A percentile compares a stretch with the other conserved stretches of the same genome.
Conservation (phyloP, 2,797 vertebrate genomes). For the Arctocebus calabarensis region DNA sequence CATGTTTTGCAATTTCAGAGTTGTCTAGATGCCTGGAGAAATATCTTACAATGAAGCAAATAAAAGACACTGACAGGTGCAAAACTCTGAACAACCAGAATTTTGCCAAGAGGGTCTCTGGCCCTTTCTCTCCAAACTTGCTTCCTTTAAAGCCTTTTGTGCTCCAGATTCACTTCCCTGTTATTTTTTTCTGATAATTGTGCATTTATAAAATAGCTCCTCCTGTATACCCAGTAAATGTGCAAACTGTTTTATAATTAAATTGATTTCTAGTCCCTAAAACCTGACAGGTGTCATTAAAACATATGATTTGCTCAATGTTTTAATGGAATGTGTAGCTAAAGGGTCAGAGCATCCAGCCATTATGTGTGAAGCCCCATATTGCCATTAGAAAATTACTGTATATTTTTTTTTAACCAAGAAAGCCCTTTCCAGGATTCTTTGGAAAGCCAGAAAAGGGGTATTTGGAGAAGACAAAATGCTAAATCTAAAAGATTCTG, state of each 20-base stretch:
- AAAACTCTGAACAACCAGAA: conserved; percentile 57
- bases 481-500: conserved; percentile 64
- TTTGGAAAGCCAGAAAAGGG: conserved; percentile 35
- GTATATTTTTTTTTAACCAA: background rate
- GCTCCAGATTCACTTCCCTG: background rate
- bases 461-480: conserved; percentile 54
- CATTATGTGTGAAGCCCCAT: background rate
- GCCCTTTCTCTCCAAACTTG: background rate
- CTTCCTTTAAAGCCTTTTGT: background rate
- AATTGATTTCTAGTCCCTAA: conserved; percentile 56
- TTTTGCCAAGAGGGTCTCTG: conserved; percentile 8
- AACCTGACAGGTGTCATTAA: conserved; percentile 26
- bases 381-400: background rate
- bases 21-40: conserved; percentile 58
- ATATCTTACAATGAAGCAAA: conserved; percentile 14
- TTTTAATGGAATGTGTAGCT: conserved; percentile 46
- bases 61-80: conserved; percentile 58
- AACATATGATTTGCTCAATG: background rate
- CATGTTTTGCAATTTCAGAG: conserved; percentile 59
- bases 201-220: conserved; percentile 64
- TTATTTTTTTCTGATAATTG: conserved; percentile 57
- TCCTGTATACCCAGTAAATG: conserved; percentile 38
- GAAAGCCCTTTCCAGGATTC: conserved; percentile 36
- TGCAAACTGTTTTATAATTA: conserved; percentile 70
- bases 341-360: background rate